phyloP scores from a whole-genome alignment of 2,888 invertebrate species.

The Eristalis tenax region DNA sequence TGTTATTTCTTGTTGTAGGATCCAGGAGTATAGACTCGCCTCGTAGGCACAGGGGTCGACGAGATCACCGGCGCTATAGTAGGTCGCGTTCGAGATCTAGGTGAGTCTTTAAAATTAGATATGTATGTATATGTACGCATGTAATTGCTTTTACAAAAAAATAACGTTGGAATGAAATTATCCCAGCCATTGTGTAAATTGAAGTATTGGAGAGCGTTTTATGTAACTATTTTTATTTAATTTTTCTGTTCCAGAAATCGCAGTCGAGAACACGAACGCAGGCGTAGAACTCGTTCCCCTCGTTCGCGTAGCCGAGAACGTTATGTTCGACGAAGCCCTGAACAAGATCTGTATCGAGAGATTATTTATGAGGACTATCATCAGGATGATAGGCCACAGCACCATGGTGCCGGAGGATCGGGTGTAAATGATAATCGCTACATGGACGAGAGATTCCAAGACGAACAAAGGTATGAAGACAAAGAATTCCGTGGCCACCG shows the following conservation, averaged over 20 bases:
- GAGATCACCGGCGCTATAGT: constrained; percentile 78
- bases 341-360: constrained; percentile 80
- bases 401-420: constrained; percentile 19
- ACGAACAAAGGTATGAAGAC: constrained; percentile 73
- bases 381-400: constrained; percentile 74
- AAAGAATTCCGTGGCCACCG: constrained; percentile 70
- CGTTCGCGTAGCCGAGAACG: constrained; percentile 80
- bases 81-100: constrained; percentile 80
- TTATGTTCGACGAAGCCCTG: constrained; percentile 74
- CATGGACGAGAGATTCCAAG: constrained; percentile 72
- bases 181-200: not conserved
- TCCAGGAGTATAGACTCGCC: constrained; percentile 74
- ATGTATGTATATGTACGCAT: not conserved
- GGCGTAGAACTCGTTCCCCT: constrained; percentile 76
- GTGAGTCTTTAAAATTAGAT: constrained; percentile 49
- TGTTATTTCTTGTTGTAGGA: constrained; percentile 35
- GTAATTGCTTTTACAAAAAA: not conserved
- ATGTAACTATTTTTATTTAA: not conserved
- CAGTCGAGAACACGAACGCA: constrained; percentile 76
- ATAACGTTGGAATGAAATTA: not conserved
- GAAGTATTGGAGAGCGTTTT: not conserved
- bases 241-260: constrained; percentile 75
- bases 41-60: constrained; percentile 73
- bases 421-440: constrained; percentile 72
- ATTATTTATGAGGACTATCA: constrained; percentile 80